A percentile compares a stretch with the other conserved stretches of the same genome.
Evolutionary conservation across 2,888 invertebrate genomes (phyloP).

Genomic region (Strigamia crassipes): DNA sequence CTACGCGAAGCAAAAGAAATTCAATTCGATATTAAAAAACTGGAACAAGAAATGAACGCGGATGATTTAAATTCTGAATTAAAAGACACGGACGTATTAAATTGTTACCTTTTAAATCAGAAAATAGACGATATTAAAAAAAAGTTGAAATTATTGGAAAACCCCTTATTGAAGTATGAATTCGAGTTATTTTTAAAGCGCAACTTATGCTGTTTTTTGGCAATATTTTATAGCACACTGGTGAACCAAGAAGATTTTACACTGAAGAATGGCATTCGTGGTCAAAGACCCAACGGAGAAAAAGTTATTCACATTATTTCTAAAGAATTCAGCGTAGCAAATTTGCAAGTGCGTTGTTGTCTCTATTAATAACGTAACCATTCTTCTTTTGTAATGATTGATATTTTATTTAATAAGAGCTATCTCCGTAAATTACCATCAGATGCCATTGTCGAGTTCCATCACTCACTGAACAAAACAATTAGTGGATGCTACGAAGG

Average conservation of each 20-base stretch:
- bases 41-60: conserved; percentile 51
- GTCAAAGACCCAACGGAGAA: conserved; percentile 10
- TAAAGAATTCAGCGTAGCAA: background rate
- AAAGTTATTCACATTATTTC: conserved; percentile 24
- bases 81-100: conserved; percentile 51
- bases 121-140: conserved; percentile 52
- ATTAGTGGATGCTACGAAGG: conserved; percentile 7
- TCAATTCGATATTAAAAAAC: background rate
- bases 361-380: background rate
- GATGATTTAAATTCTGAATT: conserved; percentile 53
- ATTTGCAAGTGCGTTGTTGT: conserved; percentile 19
- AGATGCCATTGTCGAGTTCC: conserved; percentile 27
- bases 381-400: background rate
- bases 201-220: background rate
- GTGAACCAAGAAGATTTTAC: background rate
- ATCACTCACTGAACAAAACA: conserved; percentile 21
- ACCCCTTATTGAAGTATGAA: conserved; percentile 51
- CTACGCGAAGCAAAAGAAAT: conserved; percentile 29
- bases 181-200: background rate
- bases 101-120: conserved; percentile 51
- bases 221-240: background rate
- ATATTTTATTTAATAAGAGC: background rate
- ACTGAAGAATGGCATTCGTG: background rate
- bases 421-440: background rate
- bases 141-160: conserved; percentile 53